A percentile compares a stretch with the other conserved stretches of the same genome.
Evolutionary conservation across 2,888 invertebrate species (phyloP).

Genomic region (Hipparchia semele): DNA sequence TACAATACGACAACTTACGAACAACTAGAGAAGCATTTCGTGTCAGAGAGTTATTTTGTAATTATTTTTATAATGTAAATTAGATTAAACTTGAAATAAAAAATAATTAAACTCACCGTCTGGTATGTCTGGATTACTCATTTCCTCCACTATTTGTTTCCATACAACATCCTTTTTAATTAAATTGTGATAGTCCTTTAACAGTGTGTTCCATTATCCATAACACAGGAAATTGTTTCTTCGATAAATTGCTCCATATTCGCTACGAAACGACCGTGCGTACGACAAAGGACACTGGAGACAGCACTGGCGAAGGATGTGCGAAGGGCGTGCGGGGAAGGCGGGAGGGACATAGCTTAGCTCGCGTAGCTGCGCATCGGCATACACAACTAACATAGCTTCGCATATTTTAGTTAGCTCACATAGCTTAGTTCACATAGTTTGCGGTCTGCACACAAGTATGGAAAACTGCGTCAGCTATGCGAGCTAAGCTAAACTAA

Average conservation of each 20-base stretch:
- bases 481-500: too few species aligned
- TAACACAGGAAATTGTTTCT: conserved; percentile 9
- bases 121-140: conserved; percentile 43
- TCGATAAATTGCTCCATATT: conserved; percentile 16
- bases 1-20: conserved; percentile 43
- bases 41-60: conserved; percentile 43
- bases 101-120: conserved; percentile 43
- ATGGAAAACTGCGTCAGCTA: too few species aligned
- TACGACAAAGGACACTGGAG: conserved; percentile 13
- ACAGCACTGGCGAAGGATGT: neutral
- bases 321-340: too few species aligned
- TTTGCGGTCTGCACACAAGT: too few species aligned
- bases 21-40: conserved; percentile 44
- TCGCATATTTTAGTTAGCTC: too few species aligned
- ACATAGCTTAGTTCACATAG: too few species aligned
- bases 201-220: conserved; percentile 21
- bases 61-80: conserved; percentile 44
- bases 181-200: conserved; percentile 43
- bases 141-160: conserved; percentile 42
- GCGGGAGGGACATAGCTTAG: too few species aligned
- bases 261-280: conserved; percentile 16
- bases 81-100: conserved; percentile 10
- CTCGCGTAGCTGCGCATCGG: too few species aligned
- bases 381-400: too few species aligned
- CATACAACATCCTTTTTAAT: conserved; percentile 42